phyloP scores from a whole-genome alignment of 2,888 invertebrate species.

The Chalcis sispes region DNA sequence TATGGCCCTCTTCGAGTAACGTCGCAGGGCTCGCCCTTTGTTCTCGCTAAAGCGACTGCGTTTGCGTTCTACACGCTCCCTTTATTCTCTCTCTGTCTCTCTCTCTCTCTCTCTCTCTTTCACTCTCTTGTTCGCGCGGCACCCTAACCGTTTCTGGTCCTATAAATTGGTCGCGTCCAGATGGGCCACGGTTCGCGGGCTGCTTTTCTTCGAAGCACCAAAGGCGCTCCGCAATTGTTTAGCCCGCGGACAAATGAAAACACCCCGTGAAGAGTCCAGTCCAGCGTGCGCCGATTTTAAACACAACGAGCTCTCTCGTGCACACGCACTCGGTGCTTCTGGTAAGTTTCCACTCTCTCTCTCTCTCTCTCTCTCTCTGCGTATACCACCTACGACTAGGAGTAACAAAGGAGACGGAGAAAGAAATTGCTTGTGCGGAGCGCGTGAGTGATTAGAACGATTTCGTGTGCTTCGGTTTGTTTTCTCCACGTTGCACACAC shows the following conservation, averaged over 20 bases:
- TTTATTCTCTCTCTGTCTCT: not conserved
- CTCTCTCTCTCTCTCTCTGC: too few relatives aligned
- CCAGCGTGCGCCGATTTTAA: not conserved
- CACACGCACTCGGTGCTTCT: not conserved
- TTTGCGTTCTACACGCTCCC: not conserved
- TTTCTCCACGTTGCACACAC: not conserved
- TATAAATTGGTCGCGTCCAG: not conserved
- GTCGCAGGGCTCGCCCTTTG: constrained; percentile 12
- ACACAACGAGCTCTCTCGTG: not conserved
- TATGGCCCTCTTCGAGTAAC: constrained; percentile 51
- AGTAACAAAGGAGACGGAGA: not conserved
- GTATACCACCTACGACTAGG: too few relatives aligned
- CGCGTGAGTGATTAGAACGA: constrained; percentile 27
- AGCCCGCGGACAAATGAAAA: constrained; percentile 16
- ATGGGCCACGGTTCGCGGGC: not conserved
- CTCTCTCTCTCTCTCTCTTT: not conserved
- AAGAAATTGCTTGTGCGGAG: constrained; percentile 3
- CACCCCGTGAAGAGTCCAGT: too few relatives aligned
- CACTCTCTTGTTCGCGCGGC: too few relatives aligned
- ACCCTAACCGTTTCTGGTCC: not conserved
- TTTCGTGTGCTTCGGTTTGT: constrained; percentile 19
- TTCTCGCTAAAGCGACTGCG: not conserved
- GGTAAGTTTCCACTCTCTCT: constrained; percentile 18
- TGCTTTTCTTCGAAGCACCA: not conserved
- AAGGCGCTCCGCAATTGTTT: not conserved